Percentiles rank a stretch among this genome's conserved stretches.
These are phyloP conservation scores for Drosophila kohkoa DNA, from an alignment of 1,140 invertebrate genomes.

Conservation along the genomic window DNA sequence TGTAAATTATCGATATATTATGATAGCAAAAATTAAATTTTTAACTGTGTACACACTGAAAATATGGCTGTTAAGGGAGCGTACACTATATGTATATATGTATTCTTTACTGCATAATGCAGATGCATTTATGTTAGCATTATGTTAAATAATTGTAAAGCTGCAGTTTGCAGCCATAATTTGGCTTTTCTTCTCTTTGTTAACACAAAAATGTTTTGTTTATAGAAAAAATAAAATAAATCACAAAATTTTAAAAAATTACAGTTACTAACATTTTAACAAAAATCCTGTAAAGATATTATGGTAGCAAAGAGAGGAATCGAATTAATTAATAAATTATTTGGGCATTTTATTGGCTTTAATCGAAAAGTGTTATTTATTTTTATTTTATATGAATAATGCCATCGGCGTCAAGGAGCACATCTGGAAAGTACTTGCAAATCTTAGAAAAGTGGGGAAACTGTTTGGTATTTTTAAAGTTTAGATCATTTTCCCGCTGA, in stretches of 20 bases:
- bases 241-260: too few relatives aligned
- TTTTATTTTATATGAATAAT: constrained; percentile 26
- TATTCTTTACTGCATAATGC: background rate
- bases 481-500: constrained; percentile 42
- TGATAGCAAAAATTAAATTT: background rate
- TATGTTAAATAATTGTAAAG: too few relatives aligned
- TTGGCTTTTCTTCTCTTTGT: too few relatives aligned
- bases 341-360: background rate
- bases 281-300: too few relatives aligned
- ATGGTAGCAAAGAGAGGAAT: background rate
- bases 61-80: background rate
- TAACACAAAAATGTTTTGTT: too few relatives aligned
- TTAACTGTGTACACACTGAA: background rate
- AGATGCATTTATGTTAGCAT: background rate
- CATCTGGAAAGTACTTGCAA: constrained; percentile 44
- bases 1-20: background rate
- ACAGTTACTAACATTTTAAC: too few relatives aligned
- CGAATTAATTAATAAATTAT: background rate
- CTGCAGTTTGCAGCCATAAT: too few relatives aligned
- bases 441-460: constrained; percentile 60
- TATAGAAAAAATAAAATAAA: too few relatives aligned
- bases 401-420: constrained; percentile 49
- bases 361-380: background rate
- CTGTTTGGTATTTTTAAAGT: constrained; percentile 41
- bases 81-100: too few relatives aligned